These are phyloP conservation scores for Triops cancriformis DNA, from an alignment of 1,140 invertebrate genomes.

Conservation along the genomic window DNA sequence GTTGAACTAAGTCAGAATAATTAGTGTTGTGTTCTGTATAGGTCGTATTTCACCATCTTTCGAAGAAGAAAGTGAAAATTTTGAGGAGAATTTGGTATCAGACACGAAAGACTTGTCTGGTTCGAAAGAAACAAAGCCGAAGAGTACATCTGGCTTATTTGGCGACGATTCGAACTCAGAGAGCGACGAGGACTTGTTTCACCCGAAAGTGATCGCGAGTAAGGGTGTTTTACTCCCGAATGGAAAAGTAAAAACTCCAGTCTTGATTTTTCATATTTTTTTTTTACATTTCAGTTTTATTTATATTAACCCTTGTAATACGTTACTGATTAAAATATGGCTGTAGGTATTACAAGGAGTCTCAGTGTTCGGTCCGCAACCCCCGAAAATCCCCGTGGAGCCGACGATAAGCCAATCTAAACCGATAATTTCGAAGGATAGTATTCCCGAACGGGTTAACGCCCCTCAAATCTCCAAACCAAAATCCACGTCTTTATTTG, in stretches of 20 bases:
- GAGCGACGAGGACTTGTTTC: slow-evolving; percentile 22
- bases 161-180: neutral
- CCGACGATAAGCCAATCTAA: neutral
- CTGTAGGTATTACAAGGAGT: neutral
- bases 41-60: neutral
- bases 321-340: no score
- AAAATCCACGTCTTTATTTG: neutral
- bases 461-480: neutral
- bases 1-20: neutral
- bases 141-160: neutral
- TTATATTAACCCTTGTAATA: neutral
- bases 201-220: neutral
- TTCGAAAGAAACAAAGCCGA: neutral
- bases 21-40: neutral
- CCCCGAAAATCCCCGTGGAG: no score
- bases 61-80: neutral
- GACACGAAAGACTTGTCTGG: neutral
- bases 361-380: neutral
- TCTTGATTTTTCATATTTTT: neutral
- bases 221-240: neutral
- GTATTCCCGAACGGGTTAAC: no score
- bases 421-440: no score
- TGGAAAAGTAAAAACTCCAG: neutral
- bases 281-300: neutral
- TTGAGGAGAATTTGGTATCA: neutral